Evolutionary conservation across 2,797 vertebrate genomes (phyloP).

Genomic region (Microtus obscurus): DNA sequence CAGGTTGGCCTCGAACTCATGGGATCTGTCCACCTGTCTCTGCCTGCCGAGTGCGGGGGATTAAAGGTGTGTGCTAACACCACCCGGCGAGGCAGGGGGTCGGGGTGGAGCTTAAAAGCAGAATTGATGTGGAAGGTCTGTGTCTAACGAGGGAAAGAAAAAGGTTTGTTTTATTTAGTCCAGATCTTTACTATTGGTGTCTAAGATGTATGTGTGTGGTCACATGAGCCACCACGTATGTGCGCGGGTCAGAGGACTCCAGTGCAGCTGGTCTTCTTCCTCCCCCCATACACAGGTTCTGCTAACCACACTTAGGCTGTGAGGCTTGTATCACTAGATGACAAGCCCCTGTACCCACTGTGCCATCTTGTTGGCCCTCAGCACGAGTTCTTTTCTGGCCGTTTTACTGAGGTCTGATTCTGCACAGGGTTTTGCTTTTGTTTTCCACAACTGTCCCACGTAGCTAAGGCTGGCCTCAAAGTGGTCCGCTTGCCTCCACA

Average conservation of each 20-base stretch:
- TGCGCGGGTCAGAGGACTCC: neutral
- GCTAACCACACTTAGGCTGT: neutral
- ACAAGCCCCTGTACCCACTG: accelerated
- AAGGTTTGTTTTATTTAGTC: neutral
- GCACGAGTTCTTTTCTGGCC: too few species aligned
- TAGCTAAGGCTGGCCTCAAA: neutral
- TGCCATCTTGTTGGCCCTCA: neutral
- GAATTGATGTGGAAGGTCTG: neutral
- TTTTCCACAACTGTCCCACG: neutral
- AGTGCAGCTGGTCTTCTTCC: neutral
- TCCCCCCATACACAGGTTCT: neutral
- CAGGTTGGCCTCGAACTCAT: too few species aligned
- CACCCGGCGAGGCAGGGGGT: accelerated
- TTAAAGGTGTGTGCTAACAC: too few species aligned
- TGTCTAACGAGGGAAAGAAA: neutral
- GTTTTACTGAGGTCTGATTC: too few species aligned
- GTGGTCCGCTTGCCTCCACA: neutral
- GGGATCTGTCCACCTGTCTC: too few species aligned
- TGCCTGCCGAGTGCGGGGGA: too few species aligned
- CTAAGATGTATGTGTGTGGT: neutral
- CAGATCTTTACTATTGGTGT: neutral
- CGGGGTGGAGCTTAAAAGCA: neutral
- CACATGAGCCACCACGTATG: neutral
- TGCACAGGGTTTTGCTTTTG: neutral
- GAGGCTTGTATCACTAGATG: neutral